phyloP scores from a whole-genome alignment of 2,888 invertebrate genomes.

The Phengaris arion region DNA sequence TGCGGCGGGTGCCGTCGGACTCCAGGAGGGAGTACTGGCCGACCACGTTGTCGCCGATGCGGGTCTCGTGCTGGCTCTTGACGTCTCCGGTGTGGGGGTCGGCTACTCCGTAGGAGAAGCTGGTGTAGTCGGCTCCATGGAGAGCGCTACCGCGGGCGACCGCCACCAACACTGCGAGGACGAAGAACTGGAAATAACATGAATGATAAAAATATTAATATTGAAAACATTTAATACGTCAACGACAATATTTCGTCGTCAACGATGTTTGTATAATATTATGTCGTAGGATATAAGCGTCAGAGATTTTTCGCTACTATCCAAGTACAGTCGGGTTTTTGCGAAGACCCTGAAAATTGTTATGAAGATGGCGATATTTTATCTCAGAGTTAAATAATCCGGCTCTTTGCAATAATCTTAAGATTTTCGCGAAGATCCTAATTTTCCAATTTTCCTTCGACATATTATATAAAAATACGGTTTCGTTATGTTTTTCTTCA shows the following conservation, averaged over 20 bases:
- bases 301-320: too few species aligned
- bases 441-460: too few species aligned
- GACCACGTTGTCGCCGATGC: conserved; percentile 81
- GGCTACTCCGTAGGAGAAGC: conserved; percentile 71
- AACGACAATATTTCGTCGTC: not conserved
- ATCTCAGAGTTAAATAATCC: too few species aligned
- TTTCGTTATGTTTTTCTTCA: not conserved
- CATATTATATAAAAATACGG: not conserved
- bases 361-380: too few species aligned
- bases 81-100: conserved; percentile 73
- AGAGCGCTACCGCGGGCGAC: conserved; percentile 65
- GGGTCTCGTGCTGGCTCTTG: conserved; percentile 81
- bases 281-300: too few species aligned
- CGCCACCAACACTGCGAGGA: conserved; percentile 67
- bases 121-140: conserved; percentile 64
- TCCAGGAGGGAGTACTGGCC: conserved; percentile 75
- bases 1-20: conserved; percentile 82
- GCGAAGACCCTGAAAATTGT: too few species aligned
- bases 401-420: too few species aligned
- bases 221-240: not conserved
- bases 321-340: too few species aligned
- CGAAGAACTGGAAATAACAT: conserved; percentile 62
- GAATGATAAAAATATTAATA: not conserved
- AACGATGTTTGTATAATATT: not conserved
- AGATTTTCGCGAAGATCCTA: too few species aligned